Evolutionary conservation across 64 coral and sea anemone species (phyloP).

Genomic region (Pocillopora damicornis): DNA sequence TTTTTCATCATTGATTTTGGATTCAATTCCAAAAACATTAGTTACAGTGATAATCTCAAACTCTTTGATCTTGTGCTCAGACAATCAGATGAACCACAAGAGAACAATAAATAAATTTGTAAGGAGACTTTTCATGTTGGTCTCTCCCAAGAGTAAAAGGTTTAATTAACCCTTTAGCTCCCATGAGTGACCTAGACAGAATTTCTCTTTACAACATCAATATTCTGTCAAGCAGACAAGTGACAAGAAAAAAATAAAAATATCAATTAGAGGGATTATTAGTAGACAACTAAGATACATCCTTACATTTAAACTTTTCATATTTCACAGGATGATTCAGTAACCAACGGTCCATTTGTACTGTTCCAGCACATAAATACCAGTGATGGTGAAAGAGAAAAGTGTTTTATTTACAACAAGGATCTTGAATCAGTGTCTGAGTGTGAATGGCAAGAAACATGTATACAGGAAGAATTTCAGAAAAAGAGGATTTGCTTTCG

Average conservation of each 20-base stretch:
- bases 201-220: too few species aligned
- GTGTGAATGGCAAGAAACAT: constrained; percentile 23
- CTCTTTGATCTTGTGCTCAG: neutral
- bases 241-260: neutral
- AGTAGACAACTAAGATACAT: neutral
- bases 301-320: neutral
- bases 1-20: too few species aligned
- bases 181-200: too few species aligned
- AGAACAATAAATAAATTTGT: constrained; percentile 23
- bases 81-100: constrained; percentile 61
- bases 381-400: neutral
- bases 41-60: too few species aligned
- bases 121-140: too few species aligned
- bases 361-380: neutral
- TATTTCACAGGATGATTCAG: neutral
- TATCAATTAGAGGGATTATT: too few species aligned
- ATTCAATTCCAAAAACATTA: too few species aligned
- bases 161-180: too few species aligned
- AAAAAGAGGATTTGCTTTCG: constrained; percentile 27
- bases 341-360: neutral
- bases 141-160: too few species aligned
- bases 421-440: neutral
- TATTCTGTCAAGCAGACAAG: neutral
- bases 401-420: constrained; percentile 27
- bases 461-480: constrained; percentile 16